phyloP scores from a whole-genome alignment of 2,797 vertebrate species.

The Urophycis tenuis region DNA sequence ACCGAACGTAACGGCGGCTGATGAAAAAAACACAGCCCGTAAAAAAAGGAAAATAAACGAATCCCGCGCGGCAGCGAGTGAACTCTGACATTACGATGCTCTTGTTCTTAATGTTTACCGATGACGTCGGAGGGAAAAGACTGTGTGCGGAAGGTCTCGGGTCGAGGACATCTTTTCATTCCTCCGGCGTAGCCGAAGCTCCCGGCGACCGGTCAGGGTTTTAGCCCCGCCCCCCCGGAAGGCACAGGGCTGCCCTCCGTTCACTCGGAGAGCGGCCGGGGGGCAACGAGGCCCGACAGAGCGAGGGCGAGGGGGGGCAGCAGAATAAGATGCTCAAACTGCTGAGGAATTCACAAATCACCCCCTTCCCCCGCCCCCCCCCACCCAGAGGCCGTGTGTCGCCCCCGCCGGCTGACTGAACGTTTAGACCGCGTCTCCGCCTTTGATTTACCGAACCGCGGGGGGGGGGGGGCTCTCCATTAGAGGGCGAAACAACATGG shows the following conservation, averaged over 20 bases:
- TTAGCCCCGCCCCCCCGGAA: conserved; percentile 26
- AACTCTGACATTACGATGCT: neutral
- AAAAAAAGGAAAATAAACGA: neutral
- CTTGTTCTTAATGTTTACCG: neutral
- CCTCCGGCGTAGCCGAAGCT: neutral
- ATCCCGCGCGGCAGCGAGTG: neutral
- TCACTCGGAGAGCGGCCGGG: conserved; percentile 27
- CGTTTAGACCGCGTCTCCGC: conserved; percentile 29
- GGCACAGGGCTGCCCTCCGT: conserved; percentile 37
- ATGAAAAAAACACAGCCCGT: conserved; percentile 5
- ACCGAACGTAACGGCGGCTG: conserved; percentile 3
- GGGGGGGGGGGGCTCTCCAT: conserved; percentile 55
- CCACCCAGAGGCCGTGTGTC: conserved; percentile 14
- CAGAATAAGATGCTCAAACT: conserved; percentile 37
- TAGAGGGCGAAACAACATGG: conserved; percentile 60
- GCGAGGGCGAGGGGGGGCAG: conserved; percentile 10
- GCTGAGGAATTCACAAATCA: conserved; percentile 11
- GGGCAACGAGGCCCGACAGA: neutral
- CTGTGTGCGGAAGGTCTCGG: neutral
- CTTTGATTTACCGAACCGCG: conserved; percentile 56
- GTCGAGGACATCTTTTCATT: neutral
- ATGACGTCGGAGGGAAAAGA: neutral
- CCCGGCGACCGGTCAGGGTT: conserved; percentile 26
- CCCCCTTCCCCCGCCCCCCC: neutral
- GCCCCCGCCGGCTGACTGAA: conserved; percentile 20